Base-by-base conservation (phyloP, 2,113 vertebrate species). In the Triplophysa tibetana region DNA sequence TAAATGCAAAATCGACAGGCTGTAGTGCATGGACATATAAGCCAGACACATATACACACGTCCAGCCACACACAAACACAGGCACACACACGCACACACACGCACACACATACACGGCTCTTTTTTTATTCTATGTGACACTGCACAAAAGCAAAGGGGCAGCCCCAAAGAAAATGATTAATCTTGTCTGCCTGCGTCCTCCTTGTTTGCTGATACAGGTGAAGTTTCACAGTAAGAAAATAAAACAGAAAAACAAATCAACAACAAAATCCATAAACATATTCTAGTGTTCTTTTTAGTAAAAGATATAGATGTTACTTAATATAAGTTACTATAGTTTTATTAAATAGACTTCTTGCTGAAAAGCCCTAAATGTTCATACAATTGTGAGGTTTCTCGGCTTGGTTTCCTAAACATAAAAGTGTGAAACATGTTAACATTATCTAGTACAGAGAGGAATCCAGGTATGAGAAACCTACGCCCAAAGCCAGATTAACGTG, bases 281-380 rank as follows among this genome's bases (percentile, higher is more conserved):
- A 63, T 81, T 86, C 76, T 82, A 80, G 83, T 29, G 14, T 82
- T 89, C 91, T 89, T 87, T 14, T 85, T 79, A 87, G 70, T 87
- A 88, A 88, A 91, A 89, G 80, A 91, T 88, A 75, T 82, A 45
- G 2, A 83, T 77, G 65, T 81, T 75, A 90, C 90, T 88, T 91
- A 88, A 90, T 90, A 88, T 91, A 90, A 92, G 89, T 90, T 90
- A 91, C 87, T 83, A 84, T 85, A 83, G 82, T 86, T 84, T 68
- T 26, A 78, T 90, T 89, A 87, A 78, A 79, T 79, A 87, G 86
- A 73, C 86, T 70, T 63, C 84, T 21, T 83, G 85, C 86, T 86
- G 77, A 74, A 83, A 66, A 80, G 83, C 84, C 86, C 89, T 87
- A 85, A 81, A 60, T 75, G 77, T 77, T 87, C 70, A 68, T 85